A percentile compares a stretch with the other conserved stretches of the same genome.
These are phyloP conservation scores for Acipenser oxyrinchus DNA, from an alignment of 2,797 vertebrate species.

Conservation along the genomic window DNA sequence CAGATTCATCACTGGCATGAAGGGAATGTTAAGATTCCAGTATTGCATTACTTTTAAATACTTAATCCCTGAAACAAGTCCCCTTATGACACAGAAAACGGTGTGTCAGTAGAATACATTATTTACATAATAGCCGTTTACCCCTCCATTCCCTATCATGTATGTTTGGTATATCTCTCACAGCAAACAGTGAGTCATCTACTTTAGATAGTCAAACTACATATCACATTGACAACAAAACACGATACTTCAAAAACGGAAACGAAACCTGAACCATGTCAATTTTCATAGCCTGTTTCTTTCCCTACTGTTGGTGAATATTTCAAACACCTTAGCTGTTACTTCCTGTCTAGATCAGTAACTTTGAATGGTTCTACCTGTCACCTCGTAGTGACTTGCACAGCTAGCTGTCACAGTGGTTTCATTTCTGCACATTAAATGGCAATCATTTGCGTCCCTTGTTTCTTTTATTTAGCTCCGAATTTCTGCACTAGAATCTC, in stretches of 20 bases:
- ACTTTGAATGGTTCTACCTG: constrained; percentile 73
- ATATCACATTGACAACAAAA: constrained; percentile 42
- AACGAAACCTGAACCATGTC: constrained; percentile 50
- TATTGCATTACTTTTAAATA: no score
- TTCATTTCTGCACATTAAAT: constrained; percentile 69
- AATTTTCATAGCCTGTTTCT: constrained; percentile 61
- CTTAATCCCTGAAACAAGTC: no score
- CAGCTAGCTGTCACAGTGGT: constrained; percentile 63
- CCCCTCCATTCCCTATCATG: background rate
- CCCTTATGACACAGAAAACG: no score
- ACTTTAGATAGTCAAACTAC: constrained; percentile 7
- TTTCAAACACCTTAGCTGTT: constrained; percentile 65
- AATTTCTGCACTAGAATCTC: constrained; percentile 68
- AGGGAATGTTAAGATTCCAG: no score
- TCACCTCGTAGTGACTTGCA: constrained; percentile 62
- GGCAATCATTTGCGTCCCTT: constrained; percentile 67
- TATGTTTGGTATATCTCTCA: background rate
- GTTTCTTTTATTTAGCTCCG: constrained; percentile 70
- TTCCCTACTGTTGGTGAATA: constrained; percentile 61
- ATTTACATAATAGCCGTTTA: no score
- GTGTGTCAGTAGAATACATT: no score
- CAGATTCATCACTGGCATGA: no score
- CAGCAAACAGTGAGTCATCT: no score
- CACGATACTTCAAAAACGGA: constrained; percentile 16
- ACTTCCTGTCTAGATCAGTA: constrained; percentile 68